Evolutionary conservation across 2,888 invertebrate genomes (phyloP), one percentile per base, ranked within the genome.

Genomic region (Osmoderma eremita): DNA sequence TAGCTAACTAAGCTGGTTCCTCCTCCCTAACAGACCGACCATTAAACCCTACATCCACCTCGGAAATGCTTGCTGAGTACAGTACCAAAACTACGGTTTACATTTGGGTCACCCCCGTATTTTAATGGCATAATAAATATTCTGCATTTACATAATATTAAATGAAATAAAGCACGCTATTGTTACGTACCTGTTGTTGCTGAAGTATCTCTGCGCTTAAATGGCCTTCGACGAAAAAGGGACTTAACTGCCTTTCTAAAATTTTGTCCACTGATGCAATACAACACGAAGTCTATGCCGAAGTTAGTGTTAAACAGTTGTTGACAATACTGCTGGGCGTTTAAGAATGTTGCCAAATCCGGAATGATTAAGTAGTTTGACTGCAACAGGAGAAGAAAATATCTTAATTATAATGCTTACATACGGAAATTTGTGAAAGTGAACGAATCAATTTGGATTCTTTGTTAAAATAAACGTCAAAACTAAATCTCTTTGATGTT

Each of bases 201-300:
- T 12, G 67, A 45, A 10, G 63, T 65, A 22, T 67, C 63, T 50
- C 54, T 49, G 5, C 65, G 63, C 50, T 48, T 65, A 12, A 63
- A 50, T 5, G 45, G 50, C 38, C 68, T 63, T 36, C 56, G 53
- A 50, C 74, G 72, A 45, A 77, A 71, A 30, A 75, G 30, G 13
- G 72, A 65, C 39, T 71, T 61, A 1, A 77, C 73, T 3, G 78
- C 88, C 39, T 85, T 86, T 64, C 93, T 84, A 81, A 93, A 94
- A 84, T 93, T 93, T 78, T 91, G 90, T 0, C 93, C 93, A 74
- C 89, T 90, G 53, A 91, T 86, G 82, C 93, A 94, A 82, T 94
- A 94, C 48, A 94, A 84, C 1, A 90, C 85, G 78, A 94, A 93
- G 82, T 93, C 93, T 64, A 94, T 91, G 42, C 92, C 92, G 77